Evolutionary conservation across 1,140 invertebrate species (phyloP), one percentile per base, ranked within the genome.

Genomic region (Trypoxylus dichotomus): DNA sequence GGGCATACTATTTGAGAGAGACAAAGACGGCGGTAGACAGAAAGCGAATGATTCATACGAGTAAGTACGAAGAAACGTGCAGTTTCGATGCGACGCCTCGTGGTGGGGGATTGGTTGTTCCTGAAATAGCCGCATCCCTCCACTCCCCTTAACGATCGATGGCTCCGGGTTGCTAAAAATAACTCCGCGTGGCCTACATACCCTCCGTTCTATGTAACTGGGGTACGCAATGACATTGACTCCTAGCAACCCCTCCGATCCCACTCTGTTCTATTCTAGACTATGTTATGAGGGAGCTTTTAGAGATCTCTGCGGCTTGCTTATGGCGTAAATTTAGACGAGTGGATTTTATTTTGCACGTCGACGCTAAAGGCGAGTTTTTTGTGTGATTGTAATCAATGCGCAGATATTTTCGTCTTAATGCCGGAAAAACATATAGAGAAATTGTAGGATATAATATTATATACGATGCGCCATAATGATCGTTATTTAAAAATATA

Each of bases 181-280:
- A 81, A 79, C 78, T 71, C 71, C 78, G 77, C 72, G 72, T 80
- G 81, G 21, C 81, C 81, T 81, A 81, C 77, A 81, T 81, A 80
- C 47, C 77, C 71, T 68, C 27, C 60, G 75, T 27, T 63, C 21
- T 63, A 63, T 63, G 25, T 63, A 79, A 79, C 77, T 77, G 77
- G 58, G 79, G 76, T 80, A 80, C 60, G 72, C 74, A 75, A 76
- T 81, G 78, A 79, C 80, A 79, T 79, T 81, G 79, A 81, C 79
- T 81, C 73, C 60, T 37, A 58, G 78, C 58, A 27, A 43, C 19
- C 24, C 71, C 71, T 73, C 60, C 60, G 60, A 19, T 63, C 24
- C 60, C 25, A 27, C 60, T 13, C 43, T 2, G 60, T 63, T 63
- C 60, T 63, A 63, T 63, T 63, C 60, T 63, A 63, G 60, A 63